Evolutionary conservation across 2,797 vertebrate species (phyloP), one percentile per base, ranked within the genome.

Genomic region (Oryzias dopingdopingensis): DNA sequence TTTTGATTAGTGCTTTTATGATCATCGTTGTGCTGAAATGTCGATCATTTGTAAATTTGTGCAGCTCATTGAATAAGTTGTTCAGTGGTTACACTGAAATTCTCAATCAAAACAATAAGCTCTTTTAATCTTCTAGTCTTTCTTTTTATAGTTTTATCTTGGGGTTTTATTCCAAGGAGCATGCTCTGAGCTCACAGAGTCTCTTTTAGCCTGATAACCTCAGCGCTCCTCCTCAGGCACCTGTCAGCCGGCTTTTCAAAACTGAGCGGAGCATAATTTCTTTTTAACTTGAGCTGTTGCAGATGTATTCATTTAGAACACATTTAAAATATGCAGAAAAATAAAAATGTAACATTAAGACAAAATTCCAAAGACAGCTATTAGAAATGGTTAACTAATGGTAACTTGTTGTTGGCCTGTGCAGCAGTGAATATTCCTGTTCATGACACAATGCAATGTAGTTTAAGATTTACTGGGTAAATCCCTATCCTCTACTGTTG

Each of bases 401-500:
- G 48, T 67, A 48, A 71, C 44, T 29, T 29, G 1, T 6, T 26
- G 26, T 29, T 29, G 26, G 26, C 26, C 26, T 29, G 26, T 29
- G 26, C 26, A 29, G 7, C 26, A 29, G 7, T 29, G 26, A 29
- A 29, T 56, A 7, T 24, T 40, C 26, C 49, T 58, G 78, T 80
- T 80, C 29, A 70, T 58, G 43, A 41, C 45, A 48, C 59, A 63
- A 62, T 54, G 59, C 56, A 81, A 82, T 81, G 75, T 59, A 79
- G 66, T 69, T 82, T 44, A 76, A 69, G 50, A 56, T 64, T 74
- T 67, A 65, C 48, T 64, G 20, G 4, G 59, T 76, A 70, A 71
- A 76, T 79, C 63, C 56, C 18, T 54, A 43, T 68, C 62, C 76
- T 80, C 65, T 67, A 48, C 24, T 45, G 56, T 53, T 46, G 59